A percentile compares a stretch with the other conserved stretches of the same genome.
Evolutionary conservation across 37 sponge, comb jelly and placozoan genomes (phyloP).

Genomic region (Diacarnus erythraeanus): DNA sequence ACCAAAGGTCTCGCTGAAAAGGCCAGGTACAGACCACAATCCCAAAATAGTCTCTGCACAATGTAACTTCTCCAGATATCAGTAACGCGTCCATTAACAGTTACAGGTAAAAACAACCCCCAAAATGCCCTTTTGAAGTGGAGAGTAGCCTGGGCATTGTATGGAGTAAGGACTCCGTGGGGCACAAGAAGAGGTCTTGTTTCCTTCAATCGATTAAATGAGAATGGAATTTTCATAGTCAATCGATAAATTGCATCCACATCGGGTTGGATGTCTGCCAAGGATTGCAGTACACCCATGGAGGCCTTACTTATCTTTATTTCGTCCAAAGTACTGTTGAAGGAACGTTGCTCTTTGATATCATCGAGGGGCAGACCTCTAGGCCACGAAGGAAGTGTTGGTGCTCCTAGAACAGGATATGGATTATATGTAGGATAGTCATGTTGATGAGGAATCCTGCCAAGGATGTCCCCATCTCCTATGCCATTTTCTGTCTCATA

Average conservation of each 20-base stretch:
- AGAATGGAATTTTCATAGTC: conserved; percentile 51
- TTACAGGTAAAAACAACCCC: conserved; percentile 54
- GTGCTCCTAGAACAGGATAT: conserved; percentile 53
- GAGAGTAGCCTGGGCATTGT: conserved; percentile 64
- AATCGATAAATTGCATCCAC: conserved; percentile 66
- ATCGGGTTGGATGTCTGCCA: conserved; percentile 66
- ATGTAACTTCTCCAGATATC: conserved; percentile 71
- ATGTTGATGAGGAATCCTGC: conserved; percentile 20
- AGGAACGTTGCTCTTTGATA: conserved; percentile 11
- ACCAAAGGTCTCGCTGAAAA: conserved; percentile 42
- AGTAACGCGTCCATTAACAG: conserved; percentile 41
- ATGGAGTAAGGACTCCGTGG: conserved; percentile 44
- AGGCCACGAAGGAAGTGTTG: conserved; percentile 56
- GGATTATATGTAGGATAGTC: conserved; percentile 54
- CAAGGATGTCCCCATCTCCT: background rate
- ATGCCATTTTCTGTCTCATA: background rate
- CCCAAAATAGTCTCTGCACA: conserved; percentile 52
- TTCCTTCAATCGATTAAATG: conserved; percentile 31
- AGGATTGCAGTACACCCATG: conserved; percentile 47
- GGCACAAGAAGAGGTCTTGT: conserved; percentile 36
- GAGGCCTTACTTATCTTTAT: background rate
- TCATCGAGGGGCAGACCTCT: conserved; percentile 54
- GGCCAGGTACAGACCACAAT: conserved; percentile 34
- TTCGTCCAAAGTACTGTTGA: conserved; percentile 10
- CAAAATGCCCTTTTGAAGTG: conserved; percentile 38